Percentiles rank a stretch among this genome's conserved stretches.
phyloP scores from a whole-genome alignment of 2,797 vertebrate genomes.

The Phalanger gymnotis region DNA sequence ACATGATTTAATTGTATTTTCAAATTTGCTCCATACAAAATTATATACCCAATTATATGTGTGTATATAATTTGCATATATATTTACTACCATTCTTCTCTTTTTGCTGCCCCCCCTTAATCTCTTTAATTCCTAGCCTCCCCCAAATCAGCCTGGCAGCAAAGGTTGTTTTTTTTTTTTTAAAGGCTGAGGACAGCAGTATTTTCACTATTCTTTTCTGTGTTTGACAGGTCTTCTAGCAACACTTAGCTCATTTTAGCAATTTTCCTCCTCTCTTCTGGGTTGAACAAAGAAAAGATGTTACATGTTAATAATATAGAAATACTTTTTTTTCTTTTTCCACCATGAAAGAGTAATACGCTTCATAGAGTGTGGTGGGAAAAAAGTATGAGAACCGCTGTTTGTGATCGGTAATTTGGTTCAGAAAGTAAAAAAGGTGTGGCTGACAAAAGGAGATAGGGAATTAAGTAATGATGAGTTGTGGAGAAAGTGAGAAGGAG shows the following conservation, averaged over 20 bases:
- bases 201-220: neutral
- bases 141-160: neutral
- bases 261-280: constrained; percentile 57
- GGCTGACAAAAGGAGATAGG: neutral
- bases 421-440: neutral
- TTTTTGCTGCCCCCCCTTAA: neutral
- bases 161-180: neutral
- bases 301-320: neutral
- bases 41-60: neutral
- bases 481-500: neutral
- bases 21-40: neutral
- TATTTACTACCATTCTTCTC: neutral
- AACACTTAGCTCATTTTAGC: neutral
- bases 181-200: constrained; percentile 3
- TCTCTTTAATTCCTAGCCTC: neutral
- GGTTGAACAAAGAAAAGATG: constrained; percentile 39
- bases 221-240: neutral
- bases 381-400: neutral
- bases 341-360: neutral
- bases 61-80: neutral
- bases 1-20: neutral
- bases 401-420: neutral
- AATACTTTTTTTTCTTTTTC: neutral
- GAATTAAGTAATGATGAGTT: neutral
- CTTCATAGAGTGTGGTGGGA: neutral